phyloP scores from a whole-genome alignment of 2,888 invertebrate genomes.

The Apamea anceps region DNA sequence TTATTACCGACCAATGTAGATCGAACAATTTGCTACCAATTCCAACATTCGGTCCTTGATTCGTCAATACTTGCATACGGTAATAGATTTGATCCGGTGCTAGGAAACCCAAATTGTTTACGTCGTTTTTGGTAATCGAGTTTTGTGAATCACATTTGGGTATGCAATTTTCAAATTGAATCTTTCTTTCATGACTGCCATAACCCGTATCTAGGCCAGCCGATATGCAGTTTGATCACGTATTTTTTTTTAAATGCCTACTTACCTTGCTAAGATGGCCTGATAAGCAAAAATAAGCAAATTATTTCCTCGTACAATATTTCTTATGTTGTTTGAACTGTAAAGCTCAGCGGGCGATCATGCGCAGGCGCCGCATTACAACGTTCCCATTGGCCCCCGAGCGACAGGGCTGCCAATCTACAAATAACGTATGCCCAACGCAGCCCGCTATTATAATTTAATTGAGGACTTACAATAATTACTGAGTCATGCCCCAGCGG shows the following conservation, averaged over 20 bases:
- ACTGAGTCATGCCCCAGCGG: slow-evolving; percentile 72
- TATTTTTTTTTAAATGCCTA: slow-evolving; percentile 50
- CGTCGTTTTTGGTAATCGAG: slow-evolving; percentile 80
- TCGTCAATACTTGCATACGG: slow-evolving; percentile 66
- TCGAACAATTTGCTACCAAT: slow-evolving; percentile 74
- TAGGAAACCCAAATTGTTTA: slow-evolving; percentile 73
- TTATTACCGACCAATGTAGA: slow-evolving; percentile 75
- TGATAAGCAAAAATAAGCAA: slow-evolving; percentile 65
- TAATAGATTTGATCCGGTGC: slow-evolving; percentile 69
- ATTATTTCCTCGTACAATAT: slow-evolving; percentile 71
- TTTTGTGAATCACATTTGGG: slow-evolving; percentile 66
- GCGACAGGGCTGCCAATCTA: slow-evolving; percentile 88
- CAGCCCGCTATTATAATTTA: slow-evolving; percentile 84
- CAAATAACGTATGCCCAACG: slow-evolving; percentile 81
- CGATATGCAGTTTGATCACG: slow-evolving; percentile 40
- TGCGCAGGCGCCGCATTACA: slow-evolving; percentile 87
- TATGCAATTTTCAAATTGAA: slow-evolving; percentile 62
- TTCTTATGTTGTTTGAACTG: slow-evolving; percentile 79
- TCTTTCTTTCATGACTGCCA: slow-evolving; percentile 46
- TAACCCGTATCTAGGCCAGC: slow-evolving; percentile 18
- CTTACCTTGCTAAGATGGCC: slow-evolving; percentile 40
- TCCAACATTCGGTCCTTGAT: slow-evolving; percentile 58
- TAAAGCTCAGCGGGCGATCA: slow-evolving; percentile 84
- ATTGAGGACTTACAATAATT: slow-evolving; percentile 83
- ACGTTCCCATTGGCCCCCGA: slow-evolving; percentile 84